Evolutionary conservation across 1,140 invertebrate species (phyloP).

Genomic region (Eurosta solidaginis): DNA sequence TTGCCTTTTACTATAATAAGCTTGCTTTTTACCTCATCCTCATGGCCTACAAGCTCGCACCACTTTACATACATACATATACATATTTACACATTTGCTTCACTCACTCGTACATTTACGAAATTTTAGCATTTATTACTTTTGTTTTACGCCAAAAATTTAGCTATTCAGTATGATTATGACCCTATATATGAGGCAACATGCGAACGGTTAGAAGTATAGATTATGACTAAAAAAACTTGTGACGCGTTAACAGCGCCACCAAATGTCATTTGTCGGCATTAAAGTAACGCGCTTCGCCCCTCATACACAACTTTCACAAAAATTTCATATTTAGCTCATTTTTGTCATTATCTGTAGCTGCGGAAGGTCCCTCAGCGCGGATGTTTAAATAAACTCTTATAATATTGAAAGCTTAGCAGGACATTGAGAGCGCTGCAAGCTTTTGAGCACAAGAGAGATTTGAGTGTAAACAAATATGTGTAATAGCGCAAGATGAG

Average conservation of each 20-base stretch:
- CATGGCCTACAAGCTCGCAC: too few relatives aligned
- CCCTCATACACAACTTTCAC: too few relatives aligned
- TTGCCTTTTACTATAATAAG: neutral
- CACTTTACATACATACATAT: too few relatives aligned
- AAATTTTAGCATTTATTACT: neutral
- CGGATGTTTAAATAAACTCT: too few relatives aligned
- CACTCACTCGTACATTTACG: neutral
- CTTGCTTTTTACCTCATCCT: neutral
- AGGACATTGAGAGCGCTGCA: neutral
- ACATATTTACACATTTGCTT: neutral
- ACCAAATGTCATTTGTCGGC: slow-evolving; percentile 37
- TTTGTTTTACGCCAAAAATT: neutral
- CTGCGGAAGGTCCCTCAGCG: neutral
- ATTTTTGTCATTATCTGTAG: neutral
- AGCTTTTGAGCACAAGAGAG: too few relatives aligned
- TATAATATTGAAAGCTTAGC: neutral
- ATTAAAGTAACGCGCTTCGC: slow-evolving; percentile 35
- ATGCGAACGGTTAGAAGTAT: slow-evolving; percentile 49
- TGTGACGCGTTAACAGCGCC: slow-evolving; percentile 36
- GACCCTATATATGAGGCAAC: slow-evolving; percentile 38
- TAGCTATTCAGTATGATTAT: neutral
- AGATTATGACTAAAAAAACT: slow-evolving; percentile 56
- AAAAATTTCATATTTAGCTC: neutral
- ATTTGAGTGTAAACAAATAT: neutral
- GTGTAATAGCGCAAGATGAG: neutral